phyloP scores from a whole-genome alignment of 2,888 invertebrate genomes.

The Oligia fasciuncula region DNA sequence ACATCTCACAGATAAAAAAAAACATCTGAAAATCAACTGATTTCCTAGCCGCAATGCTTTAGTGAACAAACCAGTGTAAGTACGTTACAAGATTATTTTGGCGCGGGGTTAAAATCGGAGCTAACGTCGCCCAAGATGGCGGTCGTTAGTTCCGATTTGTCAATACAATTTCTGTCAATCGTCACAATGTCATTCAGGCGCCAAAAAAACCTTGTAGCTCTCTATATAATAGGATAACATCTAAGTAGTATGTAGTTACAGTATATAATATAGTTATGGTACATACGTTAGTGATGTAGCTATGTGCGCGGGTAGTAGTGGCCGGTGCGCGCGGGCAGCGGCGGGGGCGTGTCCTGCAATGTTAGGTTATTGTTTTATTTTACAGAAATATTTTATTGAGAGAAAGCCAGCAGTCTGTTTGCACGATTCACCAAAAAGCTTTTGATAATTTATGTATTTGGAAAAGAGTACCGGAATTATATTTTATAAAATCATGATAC shows the following conservation, averaged over 20 bases:
- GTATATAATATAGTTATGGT: constrained; percentile 52
- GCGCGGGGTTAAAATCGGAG: neutral
- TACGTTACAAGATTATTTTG: neutral
- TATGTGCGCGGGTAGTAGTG: constrained; percentile 88
- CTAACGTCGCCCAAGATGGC: neutral
- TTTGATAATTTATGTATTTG: neutral
- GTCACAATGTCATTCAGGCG: neutral
- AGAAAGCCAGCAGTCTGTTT: neutral
- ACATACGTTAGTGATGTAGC: constrained; percentile 66
- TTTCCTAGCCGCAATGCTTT: constrained; percentile 15
- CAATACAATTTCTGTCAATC: neutral
- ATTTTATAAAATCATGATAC: neutral
- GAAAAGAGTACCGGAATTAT: neutral
- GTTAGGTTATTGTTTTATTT: neutral
- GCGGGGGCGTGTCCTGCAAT: constrained; percentile 86
- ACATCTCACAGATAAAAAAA: neutral
- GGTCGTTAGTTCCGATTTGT: too few species aligned
- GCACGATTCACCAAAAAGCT: neutral
- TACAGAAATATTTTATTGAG: neutral
- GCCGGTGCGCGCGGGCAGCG: constrained; percentile 87
- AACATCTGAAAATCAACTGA: constrained; percentile 7
- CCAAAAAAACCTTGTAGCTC: neutral
- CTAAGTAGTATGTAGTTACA: constrained; percentile 48
- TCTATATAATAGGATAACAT: constrained; percentile 42
- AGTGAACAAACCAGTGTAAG: constrained; percentile 31